Evolutionary conservation across 2,797 vertebrate species (phyloP).

Genomic region (Anguilla anguilla): DNA sequence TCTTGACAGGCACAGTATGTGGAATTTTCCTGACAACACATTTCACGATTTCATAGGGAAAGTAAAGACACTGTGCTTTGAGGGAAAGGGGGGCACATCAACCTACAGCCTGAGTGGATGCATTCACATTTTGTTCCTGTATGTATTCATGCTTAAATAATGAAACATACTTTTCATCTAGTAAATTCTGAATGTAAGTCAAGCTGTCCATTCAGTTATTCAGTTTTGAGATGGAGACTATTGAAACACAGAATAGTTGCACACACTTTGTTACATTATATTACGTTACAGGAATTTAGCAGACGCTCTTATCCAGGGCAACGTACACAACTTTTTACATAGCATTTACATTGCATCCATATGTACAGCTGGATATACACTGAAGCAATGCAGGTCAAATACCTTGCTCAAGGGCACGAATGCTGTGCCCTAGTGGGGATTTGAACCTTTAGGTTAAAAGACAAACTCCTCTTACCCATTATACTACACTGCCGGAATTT

Average conservation of each 20-base stretch:
- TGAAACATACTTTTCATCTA: background rate
- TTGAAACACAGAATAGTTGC: background rate
- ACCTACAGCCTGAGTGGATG: background rate
- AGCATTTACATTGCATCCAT: too few relatives aligned
- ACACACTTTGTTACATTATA: background rate
- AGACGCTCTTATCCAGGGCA: too few relatives aligned
- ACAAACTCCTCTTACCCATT: too few relatives aligned
- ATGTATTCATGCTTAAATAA: background rate
- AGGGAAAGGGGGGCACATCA: background rate
- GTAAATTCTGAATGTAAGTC: background rate
- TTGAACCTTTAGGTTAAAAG: too few relatives aligned
- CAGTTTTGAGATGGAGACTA: background rate
- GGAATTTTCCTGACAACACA: background rate
- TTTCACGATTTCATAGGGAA: background rate
- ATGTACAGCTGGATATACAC: too few relatives aligned
- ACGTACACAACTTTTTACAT: too few relatives aligned
- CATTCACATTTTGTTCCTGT: background rate
- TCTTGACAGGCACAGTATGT: constrained; percentile 2
- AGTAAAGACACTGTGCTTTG: background rate
- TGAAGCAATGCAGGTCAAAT: too few relatives aligned
- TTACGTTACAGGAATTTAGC: too few relatives aligned
- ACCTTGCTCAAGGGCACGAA: too few relatives aligned
- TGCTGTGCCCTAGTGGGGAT: too few relatives aligned
- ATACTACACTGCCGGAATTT: background rate
- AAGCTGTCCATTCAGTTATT: background rate